These are phyloP conservation scores for Argopecten irradians DNA, from an alignment of 1,140 invertebrate species.

Conservation along the genomic window DNA sequence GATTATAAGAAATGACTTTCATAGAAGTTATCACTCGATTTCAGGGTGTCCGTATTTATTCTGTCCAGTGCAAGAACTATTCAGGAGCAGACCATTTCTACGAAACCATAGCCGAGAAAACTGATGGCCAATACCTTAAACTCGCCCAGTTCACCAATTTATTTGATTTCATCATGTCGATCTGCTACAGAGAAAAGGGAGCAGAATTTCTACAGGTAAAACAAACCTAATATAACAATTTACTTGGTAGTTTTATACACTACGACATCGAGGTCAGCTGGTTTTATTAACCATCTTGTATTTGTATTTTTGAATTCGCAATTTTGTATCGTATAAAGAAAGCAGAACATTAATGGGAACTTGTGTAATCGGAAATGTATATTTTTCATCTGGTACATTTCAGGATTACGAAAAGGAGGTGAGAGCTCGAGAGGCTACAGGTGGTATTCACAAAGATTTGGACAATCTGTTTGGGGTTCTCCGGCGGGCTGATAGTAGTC, in stretches of 20 bases:
- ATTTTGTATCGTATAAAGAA: not conserved
- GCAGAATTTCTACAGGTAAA: conserved; percentile 54
- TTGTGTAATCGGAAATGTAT: not conserved
- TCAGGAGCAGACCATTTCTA: conserved; percentile 40
- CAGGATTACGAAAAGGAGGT: conserved; percentile 59
- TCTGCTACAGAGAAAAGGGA: conserved; percentile 60
- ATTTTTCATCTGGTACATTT: not conserved
- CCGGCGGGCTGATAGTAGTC: conserved; percentile 32
- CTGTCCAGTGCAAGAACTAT: conserved; percentile 33
- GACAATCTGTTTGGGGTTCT: conserved; percentile 55
- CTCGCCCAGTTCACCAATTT: conserved; percentile 52
- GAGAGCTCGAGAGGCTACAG: conserved; percentile 45
- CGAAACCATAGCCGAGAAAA: conserved; percentile 34
- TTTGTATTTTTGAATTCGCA: not conserved
- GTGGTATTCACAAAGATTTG: conserved; percentile 54
- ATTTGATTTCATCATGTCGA: conserved; percentile 62
- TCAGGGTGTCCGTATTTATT: conserved; percentile 51
- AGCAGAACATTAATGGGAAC: not conserved
- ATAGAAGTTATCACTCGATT: not conserved
- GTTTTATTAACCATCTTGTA: too few species aligned
- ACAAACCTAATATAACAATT: not conserved
- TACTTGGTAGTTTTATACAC: not conserved
- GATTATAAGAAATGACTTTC: too few species aligned
- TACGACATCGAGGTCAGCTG: too few species aligned
- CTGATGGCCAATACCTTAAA: conserved; percentile 40